phyloP scores from a whole-genome alignment of 1,140 invertebrate genomes.

The Sinonovacula constricta region DNA sequence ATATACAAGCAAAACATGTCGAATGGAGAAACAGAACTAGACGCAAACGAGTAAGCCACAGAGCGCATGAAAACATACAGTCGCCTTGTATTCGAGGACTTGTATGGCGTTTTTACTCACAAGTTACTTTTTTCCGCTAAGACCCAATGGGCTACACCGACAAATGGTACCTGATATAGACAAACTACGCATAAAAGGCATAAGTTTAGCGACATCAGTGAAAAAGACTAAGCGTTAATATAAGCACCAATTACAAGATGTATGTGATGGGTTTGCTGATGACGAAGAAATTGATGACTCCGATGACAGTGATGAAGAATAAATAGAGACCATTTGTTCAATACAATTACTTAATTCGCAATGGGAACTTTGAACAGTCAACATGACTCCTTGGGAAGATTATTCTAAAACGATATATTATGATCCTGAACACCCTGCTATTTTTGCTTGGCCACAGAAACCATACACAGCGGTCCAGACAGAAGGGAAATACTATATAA shows the following conservation, averaged over 20 bases:
- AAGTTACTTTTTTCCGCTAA: not conserved
- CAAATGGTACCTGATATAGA: not conserved
- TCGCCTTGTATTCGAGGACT: not conserved
- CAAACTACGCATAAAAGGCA: not conserved
- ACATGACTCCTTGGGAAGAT: conserved; percentile 14
- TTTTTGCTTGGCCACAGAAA: not conserved
- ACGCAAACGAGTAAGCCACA: not conserved
- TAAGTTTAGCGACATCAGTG: not conserved
- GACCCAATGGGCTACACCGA: not conserved
- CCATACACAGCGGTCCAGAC: not conserved
- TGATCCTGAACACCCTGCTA: not conserved
- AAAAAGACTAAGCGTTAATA: not conserved
- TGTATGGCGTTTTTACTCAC: not conserved
- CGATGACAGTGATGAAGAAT: not conserved
- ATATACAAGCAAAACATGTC: not conserved
- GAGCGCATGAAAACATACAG: not conserved
- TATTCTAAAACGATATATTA: not conserved
- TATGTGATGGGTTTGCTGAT: not conserved
- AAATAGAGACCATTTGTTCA: not conserved
- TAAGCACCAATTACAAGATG: not conserved
- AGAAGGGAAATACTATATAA: not conserved
- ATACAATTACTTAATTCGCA: not conserved
- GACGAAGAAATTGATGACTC: not conserved
- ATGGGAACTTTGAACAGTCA: not conserved
- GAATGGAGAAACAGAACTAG: not conserved